Percentiles rank a stretch among this genome's conserved stretches.
Conservation (phyloP, 2,113 vertebrate species). For the Meleagris gallopavo region DNA sequence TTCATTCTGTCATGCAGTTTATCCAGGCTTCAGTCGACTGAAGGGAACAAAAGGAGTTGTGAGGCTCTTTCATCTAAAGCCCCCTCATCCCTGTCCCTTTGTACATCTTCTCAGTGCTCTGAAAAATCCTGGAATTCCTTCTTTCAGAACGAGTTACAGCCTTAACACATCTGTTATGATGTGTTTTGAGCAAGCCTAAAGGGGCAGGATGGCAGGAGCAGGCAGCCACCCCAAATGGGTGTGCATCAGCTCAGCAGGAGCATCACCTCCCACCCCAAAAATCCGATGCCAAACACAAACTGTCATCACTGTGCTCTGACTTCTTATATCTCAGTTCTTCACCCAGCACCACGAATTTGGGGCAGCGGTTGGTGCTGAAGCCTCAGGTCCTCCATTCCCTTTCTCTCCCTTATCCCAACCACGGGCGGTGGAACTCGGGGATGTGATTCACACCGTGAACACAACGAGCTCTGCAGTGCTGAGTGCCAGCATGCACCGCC, state of each 20-base stretch:
- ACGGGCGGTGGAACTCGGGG: background rate
- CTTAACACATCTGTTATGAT: rapidly evolving
- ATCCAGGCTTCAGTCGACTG: background rate
- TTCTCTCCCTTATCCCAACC: background rate
- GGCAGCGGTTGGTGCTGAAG: background rate
- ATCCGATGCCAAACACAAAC: rapidly evolving
- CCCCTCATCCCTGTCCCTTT: background rate
- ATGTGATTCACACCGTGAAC: background rate
- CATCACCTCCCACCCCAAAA: background rate
- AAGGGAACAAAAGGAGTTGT: background rate
- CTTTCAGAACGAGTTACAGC: background rate
- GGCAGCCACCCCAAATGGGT: rapidly evolving
- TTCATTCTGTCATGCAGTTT: background rate
- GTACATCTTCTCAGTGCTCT: background rate
- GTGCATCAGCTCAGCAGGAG: background rate
- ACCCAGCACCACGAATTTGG: rapidly evolving
- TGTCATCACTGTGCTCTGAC: rapidly evolving
- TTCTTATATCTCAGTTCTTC: background rate
- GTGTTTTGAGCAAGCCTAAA: rapidly evolving
- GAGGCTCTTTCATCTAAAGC: background rate
- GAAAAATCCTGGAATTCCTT: background rate
- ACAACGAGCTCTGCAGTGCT: no score
- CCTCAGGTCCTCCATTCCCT: background rate
- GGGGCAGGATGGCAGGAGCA: background rate
- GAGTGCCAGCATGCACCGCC: background rate